Evolutionary conservation across 2,113 vertebrate species (phyloP).

Genomic region (Corythornis vintsioides): DNA sequence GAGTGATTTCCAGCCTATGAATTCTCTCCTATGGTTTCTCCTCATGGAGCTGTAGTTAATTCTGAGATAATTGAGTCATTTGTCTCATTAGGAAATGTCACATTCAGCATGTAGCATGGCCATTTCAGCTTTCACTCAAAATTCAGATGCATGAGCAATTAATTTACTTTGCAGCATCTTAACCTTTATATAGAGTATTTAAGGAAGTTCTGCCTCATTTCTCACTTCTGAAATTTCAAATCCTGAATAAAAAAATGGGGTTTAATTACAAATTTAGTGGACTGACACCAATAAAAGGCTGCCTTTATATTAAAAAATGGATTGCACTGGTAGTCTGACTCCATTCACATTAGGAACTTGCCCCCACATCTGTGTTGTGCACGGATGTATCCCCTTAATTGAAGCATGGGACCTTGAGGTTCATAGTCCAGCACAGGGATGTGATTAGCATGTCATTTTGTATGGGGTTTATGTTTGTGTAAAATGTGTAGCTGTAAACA

Average conservation of each 20-base stretch:
- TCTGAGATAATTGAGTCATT: not conserved
- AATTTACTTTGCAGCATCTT: not conserved
- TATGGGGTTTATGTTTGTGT: not conserved
- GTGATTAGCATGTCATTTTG: rapidly evolving
- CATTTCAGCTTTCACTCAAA: not conserved
- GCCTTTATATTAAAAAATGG: not conserved
- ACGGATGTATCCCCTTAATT: not conserved
- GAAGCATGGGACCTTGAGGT: rapidly evolving
- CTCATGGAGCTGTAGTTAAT: not conserved
- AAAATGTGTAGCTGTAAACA: not conserved
- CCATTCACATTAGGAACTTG: not conserved
- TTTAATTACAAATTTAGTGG: not conserved
- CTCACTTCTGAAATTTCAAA: not conserved
- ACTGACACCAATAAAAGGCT: not conserved
- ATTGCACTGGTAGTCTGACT: not conserved
- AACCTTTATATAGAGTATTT: not conserved
- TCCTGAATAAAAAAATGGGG: rapidly evolving
- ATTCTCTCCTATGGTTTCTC: not conserved
- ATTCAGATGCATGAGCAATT: rapidly evolving
- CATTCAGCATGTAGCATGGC: rapidly evolving
- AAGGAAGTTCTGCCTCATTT: not conserved
- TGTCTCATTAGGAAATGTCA: not conserved
- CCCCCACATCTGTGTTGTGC: not conserved
- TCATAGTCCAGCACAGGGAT: not conserved
- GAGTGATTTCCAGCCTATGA: not conserved